These are phyloP conservation scores for Drosophila flavopinicola DNA, from an alignment of 2,888 invertebrate species.

Conservation along the genomic window DNA sequence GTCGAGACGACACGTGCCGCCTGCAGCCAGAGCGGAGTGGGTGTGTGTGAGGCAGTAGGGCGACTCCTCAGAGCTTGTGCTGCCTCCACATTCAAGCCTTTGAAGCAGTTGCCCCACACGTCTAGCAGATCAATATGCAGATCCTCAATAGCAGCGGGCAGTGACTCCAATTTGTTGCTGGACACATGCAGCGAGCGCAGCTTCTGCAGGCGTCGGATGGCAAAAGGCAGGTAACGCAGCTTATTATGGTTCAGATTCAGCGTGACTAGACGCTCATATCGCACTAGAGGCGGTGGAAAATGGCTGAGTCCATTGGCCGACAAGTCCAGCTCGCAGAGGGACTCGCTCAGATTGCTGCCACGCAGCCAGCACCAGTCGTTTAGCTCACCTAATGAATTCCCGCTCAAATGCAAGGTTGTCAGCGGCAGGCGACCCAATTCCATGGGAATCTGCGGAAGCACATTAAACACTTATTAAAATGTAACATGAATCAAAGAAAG, in stretches of 20 bases:
- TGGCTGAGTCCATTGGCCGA: constrained; percentile 86
- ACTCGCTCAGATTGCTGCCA: constrained; percentile 85
- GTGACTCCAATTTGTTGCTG: constrained; percentile 80
- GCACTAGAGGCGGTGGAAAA: constrained; percentile 88
- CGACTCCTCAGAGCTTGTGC: constrained; percentile 38
- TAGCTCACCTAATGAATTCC: constrained; percentile 87
- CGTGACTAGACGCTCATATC: constrained; percentile 87
- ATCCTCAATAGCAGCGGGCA: constrained; percentile 81
- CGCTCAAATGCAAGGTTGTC: constrained; percentile 87
- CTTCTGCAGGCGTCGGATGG: constrained; percentile 86
- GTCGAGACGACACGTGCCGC: constrained; percentile 74
- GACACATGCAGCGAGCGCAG: constrained; percentile 81
- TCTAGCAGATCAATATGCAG: constrained; percentile 79
- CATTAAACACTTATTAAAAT: not conserved
- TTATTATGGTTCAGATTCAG: constrained; percentile 88
- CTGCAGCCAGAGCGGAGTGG: constrained; percentile 78
- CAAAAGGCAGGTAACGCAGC: constrained; percentile 87
- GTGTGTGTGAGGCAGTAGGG: constrained; percentile 4
- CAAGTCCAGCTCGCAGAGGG: constrained; percentile 87
- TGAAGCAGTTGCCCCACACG: constrained; percentile 82
- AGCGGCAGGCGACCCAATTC: constrained; percentile 89
- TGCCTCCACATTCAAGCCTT: constrained; percentile 50
- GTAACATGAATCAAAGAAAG: not conserved
- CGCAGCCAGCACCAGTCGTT: constrained; percentile 87
- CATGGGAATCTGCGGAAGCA: constrained; percentile 85